These are phyloP conservation scores for Umimayanthus chanpuru DNA, from an alignment of 92 coral and sea anemone genomes.

Conservation along the genomic window DNA sequence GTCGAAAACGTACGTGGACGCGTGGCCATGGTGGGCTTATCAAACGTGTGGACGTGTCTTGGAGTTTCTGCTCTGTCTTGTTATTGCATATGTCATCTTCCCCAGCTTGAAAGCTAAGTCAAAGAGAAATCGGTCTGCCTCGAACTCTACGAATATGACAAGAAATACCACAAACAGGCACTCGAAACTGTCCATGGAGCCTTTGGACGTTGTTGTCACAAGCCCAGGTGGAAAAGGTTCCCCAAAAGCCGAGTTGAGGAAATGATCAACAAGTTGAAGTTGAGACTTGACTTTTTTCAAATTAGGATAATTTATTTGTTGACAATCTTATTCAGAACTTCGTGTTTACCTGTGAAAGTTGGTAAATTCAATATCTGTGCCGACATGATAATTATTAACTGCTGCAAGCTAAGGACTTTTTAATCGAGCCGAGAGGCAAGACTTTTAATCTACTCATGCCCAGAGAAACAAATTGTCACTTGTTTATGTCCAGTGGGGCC, in stretches of 20 bases:
- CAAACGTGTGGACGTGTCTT: constrained; percentile 57
- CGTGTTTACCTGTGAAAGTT: background rate
- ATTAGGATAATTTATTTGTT: too few species aligned
- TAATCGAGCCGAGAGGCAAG: background rate
- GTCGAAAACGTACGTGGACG: constrained; percentile 47
- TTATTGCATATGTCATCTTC: constrained; percentile 74
- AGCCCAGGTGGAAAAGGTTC: background rate
- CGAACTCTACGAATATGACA: constrained; percentile 36
- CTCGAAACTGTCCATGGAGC: background rate
- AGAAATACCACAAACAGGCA: constrained; percentile 28
- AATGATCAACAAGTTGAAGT: background rate
- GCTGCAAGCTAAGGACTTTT: background rate
- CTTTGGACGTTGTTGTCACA: background rate
- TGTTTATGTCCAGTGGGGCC: background rate
- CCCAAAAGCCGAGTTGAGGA: background rate
- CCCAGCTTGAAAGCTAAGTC: constrained; percentile 50
- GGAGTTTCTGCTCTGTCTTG: constrained; percentile 61
- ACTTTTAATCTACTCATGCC: background rate
- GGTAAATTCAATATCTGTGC: background rate
- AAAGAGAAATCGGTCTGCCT: background rate
- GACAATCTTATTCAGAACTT: background rate
- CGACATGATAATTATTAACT: background rate
- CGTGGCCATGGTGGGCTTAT: constrained; percentile 87
- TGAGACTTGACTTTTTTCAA: background rate
- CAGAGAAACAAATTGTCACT: background rate